These are phyloP conservation scores for Pyrochroa serraticornis DNA, from an alignment of 2,888 invertebrate species.

Conservation along the genomic window DNA sequence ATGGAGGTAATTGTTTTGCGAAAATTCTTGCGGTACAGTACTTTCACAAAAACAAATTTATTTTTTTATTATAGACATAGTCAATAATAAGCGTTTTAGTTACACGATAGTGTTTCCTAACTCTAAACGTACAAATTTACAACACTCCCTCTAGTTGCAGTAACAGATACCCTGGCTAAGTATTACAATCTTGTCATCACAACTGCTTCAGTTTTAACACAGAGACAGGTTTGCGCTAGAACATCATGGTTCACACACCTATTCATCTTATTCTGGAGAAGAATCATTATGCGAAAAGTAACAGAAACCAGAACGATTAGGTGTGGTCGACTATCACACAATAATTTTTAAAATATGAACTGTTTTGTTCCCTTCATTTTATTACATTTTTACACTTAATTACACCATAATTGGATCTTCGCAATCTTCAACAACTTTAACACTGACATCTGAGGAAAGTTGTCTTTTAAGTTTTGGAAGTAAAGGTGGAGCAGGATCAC, in stretches of 20 bases:
- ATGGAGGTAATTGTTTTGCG: not conserved
- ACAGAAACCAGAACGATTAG: conserved; percentile 34
- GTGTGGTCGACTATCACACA: conserved; percentile 37
- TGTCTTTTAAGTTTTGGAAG: conserved; percentile 55
- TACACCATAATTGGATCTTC: conserved; percentile 60
- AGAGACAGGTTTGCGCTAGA: conserved; percentile 18
- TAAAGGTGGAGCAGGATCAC: conserved; percentile 43
- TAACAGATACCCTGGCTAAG: conserved; percentile 42
- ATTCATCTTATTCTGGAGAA: conserved; percentile 33
- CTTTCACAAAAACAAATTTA: conserved; percentile 13
- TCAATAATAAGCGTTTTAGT: conserved; percentile 35
- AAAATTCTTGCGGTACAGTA: conserved; percentile 16
- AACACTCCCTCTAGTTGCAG: conserved; percentile 37
- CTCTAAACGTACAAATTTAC: conserved; percentile 39
- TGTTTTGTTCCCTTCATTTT: conserved; percentile 24
- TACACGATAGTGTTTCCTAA: conserved; percentile 30
- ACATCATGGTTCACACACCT: conserved; percentile 33
- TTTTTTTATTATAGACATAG: conserved; percentile 18
- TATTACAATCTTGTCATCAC: conserved; percentile 10
- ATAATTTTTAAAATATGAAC: conserved; percentile 39
- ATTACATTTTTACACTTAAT: conserved; percentile 31
- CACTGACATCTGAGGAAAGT: conserved; percentile 55
- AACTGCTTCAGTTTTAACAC: conserved; percentile 10
- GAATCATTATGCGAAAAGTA: conserved; percentile 27
- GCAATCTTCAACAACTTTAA: conserved; percentile 53